Evolutionary conservation across 2,797 vertebrate species (phyloP), one percentile per base, ranked within the genome.

Genomic region (Gymnocypris eckloni): DNA sequence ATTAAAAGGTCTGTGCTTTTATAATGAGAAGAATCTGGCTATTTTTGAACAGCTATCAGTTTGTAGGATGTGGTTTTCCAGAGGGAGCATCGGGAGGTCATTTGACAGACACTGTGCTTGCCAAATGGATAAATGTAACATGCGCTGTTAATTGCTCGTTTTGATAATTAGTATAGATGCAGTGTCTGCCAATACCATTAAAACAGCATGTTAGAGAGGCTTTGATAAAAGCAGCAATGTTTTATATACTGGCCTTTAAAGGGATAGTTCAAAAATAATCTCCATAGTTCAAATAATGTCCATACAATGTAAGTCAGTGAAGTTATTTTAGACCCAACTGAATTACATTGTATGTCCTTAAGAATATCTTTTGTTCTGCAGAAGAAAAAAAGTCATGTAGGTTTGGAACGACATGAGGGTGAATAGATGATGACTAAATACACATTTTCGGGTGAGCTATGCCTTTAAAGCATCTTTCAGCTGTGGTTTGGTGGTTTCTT

Each of bases 61-160:
- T 43, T 85, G 39, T 71, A 39, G 66, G 52, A 79, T 71, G 83
- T 25, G 76, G 25, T 79, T 70, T 79, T 84, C 33, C 39, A 37
- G 13, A 45, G 12, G 10, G 70, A 71, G 22, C 56, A 81, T 37
- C 4, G 5, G n/a, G 66, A 70, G 50, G 28, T 52, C 28, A 67
- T 72, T 50, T 67, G 64, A 75, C 79, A 86, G 73, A 83, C 81
- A 22, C 33, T 18, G 54, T 37, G 56, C 48, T 79, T 79, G 81
- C 25, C 43, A 66, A 73, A 25, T 66, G 73, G 3, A 73, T 70
- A 84, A 59, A 79, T 85, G 79, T 66, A 82, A 79, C 64, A 33
- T 66, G 43, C 75, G 6, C 75, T 86, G 64, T n/a, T 61, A 83
- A 50, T 84, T 33, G 82, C 73, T 89, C 13, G 37, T 66, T 61